Evolutionary conservation across 1,140 invertebrate species (phyloP).

Genomic region (Meloidogyne chitwoodi): DNA sequence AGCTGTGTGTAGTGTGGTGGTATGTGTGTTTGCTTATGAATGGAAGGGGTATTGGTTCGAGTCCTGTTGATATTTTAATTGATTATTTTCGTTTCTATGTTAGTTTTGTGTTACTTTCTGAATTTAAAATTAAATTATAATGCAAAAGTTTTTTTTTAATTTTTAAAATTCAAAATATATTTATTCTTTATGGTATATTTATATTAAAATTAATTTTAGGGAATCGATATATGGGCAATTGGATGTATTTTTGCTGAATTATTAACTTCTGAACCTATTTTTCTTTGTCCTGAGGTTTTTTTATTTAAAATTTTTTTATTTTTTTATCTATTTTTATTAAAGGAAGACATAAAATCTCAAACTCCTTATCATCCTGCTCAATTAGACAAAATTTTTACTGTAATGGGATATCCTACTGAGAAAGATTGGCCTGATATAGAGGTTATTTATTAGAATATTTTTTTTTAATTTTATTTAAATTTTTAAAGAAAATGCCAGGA

Average conservation of each 20-base stretch:
- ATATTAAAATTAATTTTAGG: no score
- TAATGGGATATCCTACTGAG: conserved; percentile 95
- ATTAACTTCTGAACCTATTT: conserved; percentile 94
- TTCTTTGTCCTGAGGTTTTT: conserved; percentile 87
- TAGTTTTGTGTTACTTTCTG: no score
- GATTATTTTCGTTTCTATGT: no score
- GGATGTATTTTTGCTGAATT: conserved; percentile 98
- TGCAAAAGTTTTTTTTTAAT: neutral
- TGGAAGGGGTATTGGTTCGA: neutral
- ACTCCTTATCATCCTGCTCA: conserved; percentile 97
- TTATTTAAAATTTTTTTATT: no score
- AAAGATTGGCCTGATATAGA: conserved; percentile 99
- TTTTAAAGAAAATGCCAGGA: conserved; percentile 90
- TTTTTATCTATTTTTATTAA: no score
- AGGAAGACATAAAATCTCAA: conserved; percentile 29
- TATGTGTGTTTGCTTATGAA: neutral
- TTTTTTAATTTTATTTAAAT: no score
- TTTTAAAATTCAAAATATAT: neutral
- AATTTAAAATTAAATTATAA: no score
- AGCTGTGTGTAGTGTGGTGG: neutral
- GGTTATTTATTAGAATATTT: neutral
- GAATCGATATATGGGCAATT: conserved; percentile 94
- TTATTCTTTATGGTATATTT: neutral
- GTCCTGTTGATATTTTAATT: neutral
- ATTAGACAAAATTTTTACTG: conserved; percentile 96